Evolutionary conservation across 2,888 invertebrate species (phyloP).

Genomic region (Pediacus dermestoides): DNA sequence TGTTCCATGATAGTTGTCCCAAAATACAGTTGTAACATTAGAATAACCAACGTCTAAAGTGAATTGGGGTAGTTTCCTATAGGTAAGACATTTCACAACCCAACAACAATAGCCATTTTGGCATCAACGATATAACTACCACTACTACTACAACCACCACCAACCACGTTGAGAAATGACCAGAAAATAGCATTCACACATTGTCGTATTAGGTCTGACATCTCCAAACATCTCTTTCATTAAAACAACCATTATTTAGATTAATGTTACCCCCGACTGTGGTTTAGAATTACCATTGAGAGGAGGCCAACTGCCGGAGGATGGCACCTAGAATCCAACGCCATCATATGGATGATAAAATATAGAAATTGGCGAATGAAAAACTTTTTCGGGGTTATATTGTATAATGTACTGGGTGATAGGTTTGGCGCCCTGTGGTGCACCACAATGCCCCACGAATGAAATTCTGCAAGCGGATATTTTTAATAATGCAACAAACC

Average conservation of each 20-base stretch:
- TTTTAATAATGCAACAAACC: too few species aligned
- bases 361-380: too few species aligned
- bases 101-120: too few species aligned
- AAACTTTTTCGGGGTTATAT: too few species aligned
- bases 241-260: conserved; percentile 51
- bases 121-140: conserved; percentile 23
- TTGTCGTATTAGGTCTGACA: conserved; percentile 53
- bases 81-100: conserved; percentile 24
- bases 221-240: conserved; percentile 52
- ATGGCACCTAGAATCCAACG: too few species aligned
- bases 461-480: too few species aligned
- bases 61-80: conserved; percentile 1
- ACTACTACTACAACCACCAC: conserved; percentile 25
- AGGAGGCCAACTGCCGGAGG: too few species aligned
- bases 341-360: too few species aligned
- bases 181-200: conserved; percentile 52
- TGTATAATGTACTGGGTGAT: too few species aligned
- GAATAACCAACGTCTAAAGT: too few species aligned
- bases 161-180: conserved; percentile 47
- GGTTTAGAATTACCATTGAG: conserved; percentile 48
- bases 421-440: too few species aligned
- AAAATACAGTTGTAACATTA: conserved; percentile 23
- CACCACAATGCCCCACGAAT: too few species aligned
- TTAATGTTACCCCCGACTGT: conserved; percentile 51
- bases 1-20: conserved; percentile 26